Evolutionary conservation across 2,797 vertebrate species (phyloP).

Genomic region (Xerus rutilus): DNA sequence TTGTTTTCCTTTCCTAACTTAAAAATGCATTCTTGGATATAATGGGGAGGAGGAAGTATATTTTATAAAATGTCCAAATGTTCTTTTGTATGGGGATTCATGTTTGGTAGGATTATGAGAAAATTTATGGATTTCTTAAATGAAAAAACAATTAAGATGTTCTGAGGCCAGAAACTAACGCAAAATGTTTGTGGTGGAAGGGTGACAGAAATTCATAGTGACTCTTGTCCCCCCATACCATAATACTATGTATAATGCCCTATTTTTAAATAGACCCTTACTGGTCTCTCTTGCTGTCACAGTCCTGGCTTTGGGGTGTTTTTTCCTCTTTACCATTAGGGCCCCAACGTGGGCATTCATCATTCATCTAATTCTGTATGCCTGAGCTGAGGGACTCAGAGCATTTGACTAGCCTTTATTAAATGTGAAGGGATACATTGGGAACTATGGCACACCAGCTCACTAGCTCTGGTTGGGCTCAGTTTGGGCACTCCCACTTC

Average conservation of each 20-base stretch:
- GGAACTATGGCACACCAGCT: fast-evolving
- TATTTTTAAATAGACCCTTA: not conserved
- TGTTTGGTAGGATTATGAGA: not conserved
- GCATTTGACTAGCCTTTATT: not conserved
- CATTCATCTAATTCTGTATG: not conserved
- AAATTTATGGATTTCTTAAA: not conserved
- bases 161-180: not conserved
- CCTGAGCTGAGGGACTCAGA: not conserved
- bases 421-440: not conserved
- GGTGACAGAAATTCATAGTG: fast-evolving
- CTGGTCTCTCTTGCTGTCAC: not conserved
- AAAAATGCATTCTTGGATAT: not conserved
- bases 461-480: not conserved
- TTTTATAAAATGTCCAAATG: not conserved
- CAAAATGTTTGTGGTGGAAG: fast-evolving
- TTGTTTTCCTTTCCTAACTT: not conserved
- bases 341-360: not conserved
- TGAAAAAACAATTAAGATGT: not conserved
- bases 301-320: not conserved
- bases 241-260: no score
- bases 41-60: not conserved
- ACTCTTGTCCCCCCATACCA: not conserved
- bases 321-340: not conserved
- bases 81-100: not conserved
- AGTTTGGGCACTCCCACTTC: fast-evolving